Conservation (phyloP, 2,888 invertebrate genomes). For the Trissoscelio sp. region DNA sequence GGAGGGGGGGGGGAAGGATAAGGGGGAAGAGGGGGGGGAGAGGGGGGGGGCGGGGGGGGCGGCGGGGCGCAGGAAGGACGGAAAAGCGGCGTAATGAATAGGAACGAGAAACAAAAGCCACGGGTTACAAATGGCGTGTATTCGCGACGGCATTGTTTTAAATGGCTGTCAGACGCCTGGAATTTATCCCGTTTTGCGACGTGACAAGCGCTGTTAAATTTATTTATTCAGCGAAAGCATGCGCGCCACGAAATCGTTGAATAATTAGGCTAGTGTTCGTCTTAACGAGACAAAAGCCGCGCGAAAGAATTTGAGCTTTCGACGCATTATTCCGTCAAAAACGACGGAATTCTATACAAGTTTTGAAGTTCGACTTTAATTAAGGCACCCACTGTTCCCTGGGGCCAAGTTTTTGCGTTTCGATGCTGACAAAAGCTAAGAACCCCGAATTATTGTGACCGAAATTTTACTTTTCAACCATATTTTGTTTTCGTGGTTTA, state of each 20-base stretch:
- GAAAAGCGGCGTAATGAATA: slow-evolving; percentile 78
- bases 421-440: slow-evolving; percentile 3
- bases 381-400: slow-evolving; percentile 21
- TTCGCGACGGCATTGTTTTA: slow-evolving; percentile 83
- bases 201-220: slow-evolving; percentile 82
- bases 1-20: slow-evolving; percentile 5
- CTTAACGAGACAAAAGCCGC: slow-evolving; percentile 58
- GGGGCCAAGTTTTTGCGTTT: background rate
- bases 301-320: slow-evolving; percentile 56
- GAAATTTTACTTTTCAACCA: slow-evolving; percentile 28
- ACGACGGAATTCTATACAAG: slow-evolving; percentile 24
- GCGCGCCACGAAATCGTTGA: slow-evolving; percentile 60
- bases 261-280: slow-evolving; percentile 66
- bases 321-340: slow-evolving; percentile 38
- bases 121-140: slow-evolving; percentile 82
- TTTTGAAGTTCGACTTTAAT: slow-evolving; percentile 44
- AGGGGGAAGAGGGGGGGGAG: background rate
- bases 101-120: slow-evolving; percentile 82
- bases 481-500: no score
- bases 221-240: slow-evolving; percentile 77
- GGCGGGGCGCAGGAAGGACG: slow-evolving; percentile 38
- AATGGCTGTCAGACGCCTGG: slow-evolving; percentile 82
- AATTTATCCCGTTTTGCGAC: slow-evolving; percentile 83
- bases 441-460: slow-evolving; percentile 21
- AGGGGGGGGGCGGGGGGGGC: slow-evolving; percentile 29